A percentile compares a stretch with the other conserved stretches of the same genome.
Evolutionary conservation across 2,797 vertebrate genomes (phyloP).

Genomic region (Diplodus sargus): DNA sequence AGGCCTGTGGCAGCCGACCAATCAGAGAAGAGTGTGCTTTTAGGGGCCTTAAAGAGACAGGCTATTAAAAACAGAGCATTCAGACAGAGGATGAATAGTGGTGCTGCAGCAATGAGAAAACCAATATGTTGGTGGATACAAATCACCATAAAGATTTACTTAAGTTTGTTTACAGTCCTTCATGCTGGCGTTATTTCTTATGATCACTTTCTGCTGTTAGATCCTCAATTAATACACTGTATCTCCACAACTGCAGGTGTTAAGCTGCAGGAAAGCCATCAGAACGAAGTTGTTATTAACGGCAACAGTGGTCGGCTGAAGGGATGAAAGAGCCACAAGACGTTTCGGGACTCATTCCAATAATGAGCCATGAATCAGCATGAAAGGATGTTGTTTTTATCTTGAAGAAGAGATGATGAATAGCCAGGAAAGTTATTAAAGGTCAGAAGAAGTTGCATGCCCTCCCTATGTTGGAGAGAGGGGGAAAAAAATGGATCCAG

Average conservation of each 20-base stretch:
- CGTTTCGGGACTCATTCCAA: constrained; percentile 28
- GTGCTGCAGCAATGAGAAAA: no score
- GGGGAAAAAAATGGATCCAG: constrained; percentile 33
- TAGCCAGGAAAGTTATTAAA: constrained; percentile 65
- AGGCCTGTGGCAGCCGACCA: no score
- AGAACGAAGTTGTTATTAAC: constrained; percentile 22
- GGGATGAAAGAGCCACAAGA: constrained; percentile 42
- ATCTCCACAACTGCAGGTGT: constrained; percentile 18
- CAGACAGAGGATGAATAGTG: no score
- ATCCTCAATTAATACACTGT: constrained; percentile 3
- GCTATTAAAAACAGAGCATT: no score
- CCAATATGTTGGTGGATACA: background rate
- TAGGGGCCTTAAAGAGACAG: no score
- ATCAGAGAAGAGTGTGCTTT: no score
- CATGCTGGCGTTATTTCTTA: background rate
- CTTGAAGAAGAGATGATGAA: constrained; percentile 60
- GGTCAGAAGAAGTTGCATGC: constrained; percentile 65
- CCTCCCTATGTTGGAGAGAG: constrained; percentile 35
- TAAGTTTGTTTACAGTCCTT: background rate
- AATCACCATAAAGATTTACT: constrained; percentile 16
- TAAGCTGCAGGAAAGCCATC: constrained; percentile 24
- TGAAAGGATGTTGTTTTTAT: constrained; percentile 62
- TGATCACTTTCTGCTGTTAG: constrained; percentile 1
- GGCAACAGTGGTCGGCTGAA: constrained; percentile 3
- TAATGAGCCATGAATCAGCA: constrained; percentile 51